These are phyloP conservation scores for Chaunax sp. DNA, from an alignment of 2,797 vertebrate genomes.

Conservation along the genomic window DNA sequence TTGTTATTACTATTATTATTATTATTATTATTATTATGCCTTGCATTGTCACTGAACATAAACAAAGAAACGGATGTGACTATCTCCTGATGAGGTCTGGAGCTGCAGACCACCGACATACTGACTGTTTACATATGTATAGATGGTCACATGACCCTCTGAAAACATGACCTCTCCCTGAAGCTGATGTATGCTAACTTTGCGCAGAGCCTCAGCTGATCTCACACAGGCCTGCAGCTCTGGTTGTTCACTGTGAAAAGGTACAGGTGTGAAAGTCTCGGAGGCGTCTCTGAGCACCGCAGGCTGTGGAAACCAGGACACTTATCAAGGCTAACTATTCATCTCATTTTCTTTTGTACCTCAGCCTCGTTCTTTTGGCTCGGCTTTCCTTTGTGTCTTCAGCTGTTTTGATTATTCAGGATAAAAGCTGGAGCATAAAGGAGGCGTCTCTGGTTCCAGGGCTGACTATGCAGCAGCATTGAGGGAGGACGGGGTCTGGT, in stretches of 20 bases:
- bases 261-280: constrained; percentile 25
- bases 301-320: constrained; percentile 69
- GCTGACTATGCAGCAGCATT: neutral
- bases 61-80: too few relatives aligned
- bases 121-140: neutral
- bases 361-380: constrained; percentile 39
- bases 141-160: neutral
- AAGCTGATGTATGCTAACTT: neutral
- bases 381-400: constrained; percentile 48
- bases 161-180: neutral
- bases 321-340: constrained; percentile 63
- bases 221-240: neutral
- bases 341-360: constrained; percentile 41
- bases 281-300: constrained; percentile 1
- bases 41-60: too few relatives aligned
- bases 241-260: constrained; percentile 5
- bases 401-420: constrained; percentile 30
- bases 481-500: too few relatives aligned
- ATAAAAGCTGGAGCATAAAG: constrained; percentile 46
- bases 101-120: neutral
- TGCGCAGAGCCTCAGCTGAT: neutral
- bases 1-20: too few relatives aligned
- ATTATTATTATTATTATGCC: too few relatives aligned
- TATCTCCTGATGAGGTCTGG: too few relatives aligned
- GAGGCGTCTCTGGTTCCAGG: constrained; percentile 44